Evolutionary conservation across 1,140 invertebrate genomes (phyloP), one percentile per base, ranked within the genome.

Genomic region (Aleiodes sp.): DNA sequence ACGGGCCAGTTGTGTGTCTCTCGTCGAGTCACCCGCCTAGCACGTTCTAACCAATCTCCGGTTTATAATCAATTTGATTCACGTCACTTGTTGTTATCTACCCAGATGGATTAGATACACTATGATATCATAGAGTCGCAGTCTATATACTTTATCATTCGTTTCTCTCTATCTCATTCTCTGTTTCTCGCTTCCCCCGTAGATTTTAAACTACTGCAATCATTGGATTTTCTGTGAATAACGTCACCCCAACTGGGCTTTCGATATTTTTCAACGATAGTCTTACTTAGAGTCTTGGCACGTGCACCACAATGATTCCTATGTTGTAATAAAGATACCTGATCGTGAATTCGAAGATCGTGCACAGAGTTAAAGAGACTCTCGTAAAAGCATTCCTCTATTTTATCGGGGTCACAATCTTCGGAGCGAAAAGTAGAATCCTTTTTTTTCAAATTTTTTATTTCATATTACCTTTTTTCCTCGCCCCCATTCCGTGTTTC

Each of bases 21-120:
- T n/a, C n/a, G n/a, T n/a, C n/a, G n/a, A n/a, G n/a, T n/a, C n/a
- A n/a, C n/a, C n/a, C n/a, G n/a, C n/a, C 24, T 35, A 26, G 24
- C 52, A 56, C 43, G 46, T 33, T 62, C 68, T 68, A 57, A 73
- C 70, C 63, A 76, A 69, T 78, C 72, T 76, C 71, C 65, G 71
- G 67, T 71, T 65, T 65, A 77, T 82, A 78, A 81, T 82, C 76
- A 68, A 81, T 80, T 80, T 73, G 75, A 81, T 83, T 81, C 78
- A 74, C 70, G 75, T 56, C 9, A 56, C 41, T 46, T 46, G 41
- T 10, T 46, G 16, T 14, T 16, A 16, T 46, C n/a, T 46, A 16
- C 41, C 14, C 10, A 46, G 14, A 41, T 41, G 39, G n/a, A n/a
- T n/a, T n/a, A n/a, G n/a, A n/a, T n/a, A n/a, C n/a, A n/a, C n/a